Evolutionary conservation across 2,797 vertebrate genomes (phyloP).

Genomic region (Hydrocynus forskahlii): DNA sequence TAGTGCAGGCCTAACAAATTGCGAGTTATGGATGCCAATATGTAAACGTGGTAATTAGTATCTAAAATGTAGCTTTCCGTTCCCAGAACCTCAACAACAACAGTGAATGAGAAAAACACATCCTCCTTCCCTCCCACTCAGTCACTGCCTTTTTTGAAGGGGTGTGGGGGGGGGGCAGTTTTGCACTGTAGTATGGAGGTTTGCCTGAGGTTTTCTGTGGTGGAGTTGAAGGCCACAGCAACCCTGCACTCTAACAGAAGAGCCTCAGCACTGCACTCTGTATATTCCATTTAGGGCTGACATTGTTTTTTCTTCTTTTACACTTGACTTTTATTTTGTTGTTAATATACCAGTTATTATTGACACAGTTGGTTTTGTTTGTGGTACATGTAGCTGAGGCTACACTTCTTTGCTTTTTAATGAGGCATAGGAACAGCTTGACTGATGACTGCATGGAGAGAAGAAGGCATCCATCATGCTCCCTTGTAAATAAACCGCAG

Average conservation of each 20-base stretch:
- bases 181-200: constrained; percentile 70
- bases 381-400: constrained; percentile 26
- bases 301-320: constrained; percentile 68
- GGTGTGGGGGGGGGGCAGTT: constrained; percentile 51
- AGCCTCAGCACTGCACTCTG: constrained; percentile 57
- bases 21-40: constrained; percentile 56
- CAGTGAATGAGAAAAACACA: constrained; percentile 71
- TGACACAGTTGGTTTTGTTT: constrained; percentile 61
- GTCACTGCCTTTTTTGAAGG: constrained; percentile 62
- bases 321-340: constrained; percentile 54
- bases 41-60: constrained; percentile 71
- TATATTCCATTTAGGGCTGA: constrained; percentile 48
- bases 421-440: constrained; percentile 8
- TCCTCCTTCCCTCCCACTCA: constrained; percentile 64
- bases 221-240: constrained; percentile 65
- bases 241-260: constrained; percentile 68
- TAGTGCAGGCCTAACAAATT: constrained; percentile 32
- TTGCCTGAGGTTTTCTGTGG: constrained; percentile 68
- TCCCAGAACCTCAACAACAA: constrained; percentile 70
- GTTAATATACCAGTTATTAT: constrained; percentile 56
- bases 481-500: constrained; percentile 35
- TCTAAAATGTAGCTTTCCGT: constrained; percentile 68
- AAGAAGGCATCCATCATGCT: constrained; percentile 30
- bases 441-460: not conserved
- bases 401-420: constrained; percentile 5